Conservation (phyloP, 1,140 invertebrate species). For the Musca vetustissima region DNA sequence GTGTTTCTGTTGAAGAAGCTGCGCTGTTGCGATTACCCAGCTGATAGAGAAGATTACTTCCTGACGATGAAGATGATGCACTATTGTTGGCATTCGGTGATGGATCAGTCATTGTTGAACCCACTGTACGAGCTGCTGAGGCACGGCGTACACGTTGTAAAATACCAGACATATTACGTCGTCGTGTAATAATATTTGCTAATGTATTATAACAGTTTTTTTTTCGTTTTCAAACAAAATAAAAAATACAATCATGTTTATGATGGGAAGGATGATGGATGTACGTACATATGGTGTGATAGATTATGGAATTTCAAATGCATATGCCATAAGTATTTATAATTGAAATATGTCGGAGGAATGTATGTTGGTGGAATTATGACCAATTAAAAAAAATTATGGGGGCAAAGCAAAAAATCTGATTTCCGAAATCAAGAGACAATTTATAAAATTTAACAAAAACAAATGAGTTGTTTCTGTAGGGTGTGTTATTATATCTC, state of each 20-base stretch:
- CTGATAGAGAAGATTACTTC: not conserved
- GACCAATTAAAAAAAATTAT: too few species aligned
- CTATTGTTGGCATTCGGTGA: not conserved
- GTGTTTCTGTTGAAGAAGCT: not conserved
- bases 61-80: not conserved
- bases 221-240: conserved; percentile 13
- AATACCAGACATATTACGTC: conserved; percentile 7
- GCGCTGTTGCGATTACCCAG: not conserved
- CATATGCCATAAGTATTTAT: too few species aligned
- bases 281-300: not conserved
- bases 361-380: too few species aligned
- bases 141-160: conserved; percentile 4
- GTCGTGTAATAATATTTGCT: conserved; percentile 20
- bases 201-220: conserved; percentile 21
- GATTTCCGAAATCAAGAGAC: too few species aligned
- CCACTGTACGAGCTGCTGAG: not conserved
- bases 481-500: too few species aligned
- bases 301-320: conserved; percentile 15
- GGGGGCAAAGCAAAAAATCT: too few species aligned
- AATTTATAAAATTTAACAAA: too few species aligned
- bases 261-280: too few species aligned
- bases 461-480: too few species aligned
- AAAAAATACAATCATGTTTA: conserved; percentile 10
- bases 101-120: conserved; percentile 7
- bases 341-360: too few species aligned